Evolutionary conservation across 1,140 invertebrate species (phyloP).

Genomic region (Megalonaias nervosa): DNA sequence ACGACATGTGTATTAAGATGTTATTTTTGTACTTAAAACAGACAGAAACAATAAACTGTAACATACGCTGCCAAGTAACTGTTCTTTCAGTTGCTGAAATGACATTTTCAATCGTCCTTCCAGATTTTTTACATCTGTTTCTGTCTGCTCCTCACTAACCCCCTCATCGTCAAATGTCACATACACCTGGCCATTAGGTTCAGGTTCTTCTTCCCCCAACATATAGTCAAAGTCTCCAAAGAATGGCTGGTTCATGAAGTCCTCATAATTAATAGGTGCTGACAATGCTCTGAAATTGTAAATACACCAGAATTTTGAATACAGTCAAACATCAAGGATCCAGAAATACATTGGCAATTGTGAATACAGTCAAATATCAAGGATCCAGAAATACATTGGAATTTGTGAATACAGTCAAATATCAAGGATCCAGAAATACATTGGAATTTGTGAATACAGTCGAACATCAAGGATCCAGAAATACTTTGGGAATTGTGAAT

Average conservation of each 20-base stretch:
- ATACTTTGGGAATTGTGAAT: too few species aligned
- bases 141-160: conserved; percentile 66
- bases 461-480: too few species aligned
- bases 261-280: conserved; percentile 64
- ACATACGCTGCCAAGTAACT: conserved; percentile 61
- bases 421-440: too few species aligned
- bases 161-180: conserved; percentile 63
- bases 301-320: not conserved
- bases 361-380: too few species aligned
- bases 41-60: conserved; percentile 45
- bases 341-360: too few species aligned
- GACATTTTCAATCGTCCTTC: conserved; percentile 68
- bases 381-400: too few species aligned
- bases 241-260: conserved; percentile 59
- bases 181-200: conserved; percentile 56
- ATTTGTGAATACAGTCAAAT: too few species aligned
- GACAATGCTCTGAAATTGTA: conserved; percentile 56
- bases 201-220: conserved; percentile 60
- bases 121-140: conserved; percentile 66
- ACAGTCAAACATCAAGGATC: too few species aligned
- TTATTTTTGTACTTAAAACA: not conserved
- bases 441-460: too few species aligned
- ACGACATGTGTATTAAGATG: not conserved
- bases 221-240: conserved; percentile 60
- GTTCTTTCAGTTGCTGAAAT: conserved; percentile 67